Evolutionary conservation across 2,113 vertebrate species (phyloP), one percentile per base, ranked within the genome.

Genomic region (Heliornis fulica): DNA sequence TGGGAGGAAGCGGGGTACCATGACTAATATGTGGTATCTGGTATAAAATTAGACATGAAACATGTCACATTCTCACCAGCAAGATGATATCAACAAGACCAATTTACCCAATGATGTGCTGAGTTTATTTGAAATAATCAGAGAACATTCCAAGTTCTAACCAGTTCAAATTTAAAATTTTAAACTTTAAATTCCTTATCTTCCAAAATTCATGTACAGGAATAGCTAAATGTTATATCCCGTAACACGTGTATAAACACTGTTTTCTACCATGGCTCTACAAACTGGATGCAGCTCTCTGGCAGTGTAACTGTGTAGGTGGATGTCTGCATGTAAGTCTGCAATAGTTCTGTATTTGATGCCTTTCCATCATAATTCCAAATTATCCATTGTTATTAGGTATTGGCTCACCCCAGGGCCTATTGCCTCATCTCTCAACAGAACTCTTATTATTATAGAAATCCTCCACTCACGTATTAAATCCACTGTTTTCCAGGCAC

Each of bases 251-350:
- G 29, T 25, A 7, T 6, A 28, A 68, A 71, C 32, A 25, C 41
- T 41, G 43, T 36, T 71, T 22, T 45, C 17, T 70, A 13, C 15
- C 17, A 9, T 46, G 26, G 18, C 34, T 76, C 57, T 45, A 31
- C 25, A 56, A 25, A 51, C 57, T 64, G 83, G 10, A 21, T 83
- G 34, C 36, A 46, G 53, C 5, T 6, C 66, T 72, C 43, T 77
- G 36, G 25, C 15, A 54, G n/a, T 36, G 23, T 21, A 77, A 34
- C 15, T n/a, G 9, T 6, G 2, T 21, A 38, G 46, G 23, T 40
- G 4, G 43, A 46, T 17, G 15, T 32, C 16, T 72, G 31, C 11
- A 18, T 54, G 66, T 53, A 53, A 54, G 22, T 0, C 0, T 40
- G 31, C 31, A 36, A 18, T 57, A 51, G 25, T 63, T 91, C 60